Evolutionary conservation across 2,888 invertebrate genomes (phyloP).

Genomic region (Synanthedon tipuliformis): DNA sequence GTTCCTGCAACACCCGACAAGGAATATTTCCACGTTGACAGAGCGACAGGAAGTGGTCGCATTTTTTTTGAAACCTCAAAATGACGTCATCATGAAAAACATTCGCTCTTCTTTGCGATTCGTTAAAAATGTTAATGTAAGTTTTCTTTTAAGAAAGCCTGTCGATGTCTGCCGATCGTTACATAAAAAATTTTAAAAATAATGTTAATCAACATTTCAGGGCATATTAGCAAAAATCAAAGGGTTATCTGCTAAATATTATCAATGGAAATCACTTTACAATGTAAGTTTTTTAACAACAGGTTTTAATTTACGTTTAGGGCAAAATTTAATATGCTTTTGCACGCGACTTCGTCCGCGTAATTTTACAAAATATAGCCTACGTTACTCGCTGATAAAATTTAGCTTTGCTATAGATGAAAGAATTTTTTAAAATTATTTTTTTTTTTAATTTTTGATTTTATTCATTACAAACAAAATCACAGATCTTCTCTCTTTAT

Average conservation of each 20-base stretch:
- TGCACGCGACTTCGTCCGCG: too few relatives aligned
- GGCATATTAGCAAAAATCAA: conserved; percentile 74
- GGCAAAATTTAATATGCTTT: too few relatives aligned
- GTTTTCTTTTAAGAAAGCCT: conserved; percentile 12
- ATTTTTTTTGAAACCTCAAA: conserved; percentile 74
- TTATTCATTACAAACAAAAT: too few relatives aligned
- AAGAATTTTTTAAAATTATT: too few relatives aligned
- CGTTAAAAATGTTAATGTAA: conserved; percentile 74
- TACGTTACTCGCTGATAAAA: too few relatives aligned
- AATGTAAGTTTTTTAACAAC: conserved; percentile 71
- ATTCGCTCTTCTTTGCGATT: conserved; percentile 72
- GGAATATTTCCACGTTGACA: conserved; percentile 68
- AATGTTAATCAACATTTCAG: conserved; percentile 33
- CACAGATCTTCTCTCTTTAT: too few relatives aligned
- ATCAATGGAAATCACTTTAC: conserved; percentile 78
- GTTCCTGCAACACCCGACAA: conserved; percentile 78
- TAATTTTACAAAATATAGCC: too few relatives aligned
- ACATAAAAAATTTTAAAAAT: too few relatives aligned
- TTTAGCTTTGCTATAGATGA: too few relatives aligned
- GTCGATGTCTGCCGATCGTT: background rate
- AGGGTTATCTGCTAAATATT: conserved; percentile 71
- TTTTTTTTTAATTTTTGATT: too few relatives aligned
- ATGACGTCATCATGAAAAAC: conserved; percentile 72
- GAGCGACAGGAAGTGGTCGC: conserved; percentile 77
- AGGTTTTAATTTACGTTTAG: too few relatives aligned